Percentiles rank a stretch among this genome's conserved stretches.
Evolutionary conservation across 2,797 vertebrate species (phyloP).

Genomic region (Steatocranus sp.): DNA sequence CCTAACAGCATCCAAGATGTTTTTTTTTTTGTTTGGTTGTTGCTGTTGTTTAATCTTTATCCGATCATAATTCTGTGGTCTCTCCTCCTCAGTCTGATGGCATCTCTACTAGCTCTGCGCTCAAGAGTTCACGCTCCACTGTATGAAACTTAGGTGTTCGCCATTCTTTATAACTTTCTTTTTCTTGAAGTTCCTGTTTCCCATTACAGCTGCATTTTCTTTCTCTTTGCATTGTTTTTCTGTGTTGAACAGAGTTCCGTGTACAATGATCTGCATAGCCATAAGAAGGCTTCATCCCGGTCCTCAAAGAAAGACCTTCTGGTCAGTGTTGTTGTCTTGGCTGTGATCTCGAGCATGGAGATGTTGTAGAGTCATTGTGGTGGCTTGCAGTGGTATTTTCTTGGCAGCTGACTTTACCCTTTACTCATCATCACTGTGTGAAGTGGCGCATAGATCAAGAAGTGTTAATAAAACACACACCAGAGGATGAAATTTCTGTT

Average conservation of each 20-base stretch:
- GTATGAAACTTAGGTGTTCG: slow-evolving; percentile 68
- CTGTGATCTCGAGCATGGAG: slow-evolving; percentile 20
- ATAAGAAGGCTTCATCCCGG: slow-evolving; percentile 77
- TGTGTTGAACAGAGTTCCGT: slow-evolving; percentile 77
- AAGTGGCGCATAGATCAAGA: not conserved
- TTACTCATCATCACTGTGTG: not conserved
- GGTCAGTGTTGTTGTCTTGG: slow-evolving; percentile 78
- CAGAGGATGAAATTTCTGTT: not conserved
- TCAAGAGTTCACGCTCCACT: slow-evolving; percentile 78
- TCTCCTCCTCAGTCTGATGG: slow-evolving; percentile 71
- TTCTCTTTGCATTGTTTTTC: not conserved
- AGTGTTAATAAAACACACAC: not conserved
- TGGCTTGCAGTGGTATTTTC: slow-evolving; percentile 4
- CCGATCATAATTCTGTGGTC: slow-evolving; percentile 24
- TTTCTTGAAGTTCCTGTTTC: not conserved
- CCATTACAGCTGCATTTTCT: not conserved
- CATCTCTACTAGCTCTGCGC: slow-evolving; percentile 65
- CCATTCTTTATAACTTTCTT: not conserved
- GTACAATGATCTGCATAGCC: slow-evolving; percentile 79
- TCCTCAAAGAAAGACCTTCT: slow-evolving; percentile 82
- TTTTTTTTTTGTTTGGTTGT: not conserved
- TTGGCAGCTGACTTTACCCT: not conserved
- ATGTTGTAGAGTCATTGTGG: not conserved
- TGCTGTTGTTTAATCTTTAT: not conserved
- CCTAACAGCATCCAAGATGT: not conserved